Percentiles rank a stretch among this genome's conserved stretches.
Evolutionary conservation across 2,113 vertebrate genomes (phyloP).

Genomic region (Myotis brandtii): DNA sequence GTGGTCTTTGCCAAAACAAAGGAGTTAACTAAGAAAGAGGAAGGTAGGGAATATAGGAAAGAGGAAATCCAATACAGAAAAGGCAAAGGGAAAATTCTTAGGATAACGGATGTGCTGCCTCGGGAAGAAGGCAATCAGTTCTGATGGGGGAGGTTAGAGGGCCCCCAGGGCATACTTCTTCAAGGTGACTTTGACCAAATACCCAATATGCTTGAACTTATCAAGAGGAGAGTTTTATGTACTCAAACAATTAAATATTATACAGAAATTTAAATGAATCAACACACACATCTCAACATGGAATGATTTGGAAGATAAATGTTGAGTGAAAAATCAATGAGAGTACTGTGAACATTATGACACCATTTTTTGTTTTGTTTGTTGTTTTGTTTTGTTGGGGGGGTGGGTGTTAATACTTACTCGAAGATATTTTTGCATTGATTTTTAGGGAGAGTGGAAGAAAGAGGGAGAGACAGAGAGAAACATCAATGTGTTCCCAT

Average conservation of each 20-base stretch:
- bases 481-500: too few species aligned
- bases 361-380: neutral
- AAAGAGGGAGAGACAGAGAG: too few species aligned
- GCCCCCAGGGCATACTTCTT: neutral
- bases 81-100: neutral
- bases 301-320: neutral
- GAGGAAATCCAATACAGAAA: neutral
- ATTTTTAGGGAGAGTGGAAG: too few species aligned
- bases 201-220: neutral
- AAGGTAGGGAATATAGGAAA: neutral
- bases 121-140: neutral
- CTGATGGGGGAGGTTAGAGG: neutral
- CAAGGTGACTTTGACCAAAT: neutral
- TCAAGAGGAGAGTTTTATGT: neutral
- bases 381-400: neutral
- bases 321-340: neutral
- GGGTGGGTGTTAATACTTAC: too few species aligned
- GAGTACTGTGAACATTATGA: neutral
- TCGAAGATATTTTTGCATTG: too few species aligned
- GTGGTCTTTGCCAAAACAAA: conserved; percentile 3
- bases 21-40: neutral
- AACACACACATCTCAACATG: neutral
- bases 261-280: conserved; percentile 23
- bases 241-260: neutral
- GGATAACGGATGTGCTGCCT: neutral